Conservation (phyloP, 2,888 invertebrate species). For the Choristoneura rosaceana region DNA sequence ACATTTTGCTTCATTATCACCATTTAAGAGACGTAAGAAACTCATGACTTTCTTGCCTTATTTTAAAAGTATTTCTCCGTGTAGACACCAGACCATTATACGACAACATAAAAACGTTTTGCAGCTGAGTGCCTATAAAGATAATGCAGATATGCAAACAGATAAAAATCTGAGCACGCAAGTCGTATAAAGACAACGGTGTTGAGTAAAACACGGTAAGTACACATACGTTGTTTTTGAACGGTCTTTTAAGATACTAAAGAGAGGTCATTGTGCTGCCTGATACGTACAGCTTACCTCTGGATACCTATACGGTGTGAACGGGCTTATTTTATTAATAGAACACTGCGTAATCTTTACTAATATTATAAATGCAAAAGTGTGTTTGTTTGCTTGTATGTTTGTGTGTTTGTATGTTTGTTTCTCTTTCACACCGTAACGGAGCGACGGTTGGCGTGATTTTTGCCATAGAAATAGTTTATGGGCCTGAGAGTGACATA, state of each 20-base stretch:
- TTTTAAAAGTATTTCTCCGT: neutral
- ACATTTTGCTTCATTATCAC: no score
- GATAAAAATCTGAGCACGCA: conserved; percentile 35
- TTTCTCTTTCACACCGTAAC: no score
- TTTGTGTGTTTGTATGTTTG: no score
- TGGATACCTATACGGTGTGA: no score
- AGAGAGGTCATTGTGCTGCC: neutral
- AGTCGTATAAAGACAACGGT: conserved; percentile 36
- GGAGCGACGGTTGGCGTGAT: no score
- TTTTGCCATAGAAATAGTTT: no score
- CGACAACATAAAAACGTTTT: conserved; percentile 37
- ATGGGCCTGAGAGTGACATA: no score
- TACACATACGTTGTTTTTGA: conserved; percentile 15
- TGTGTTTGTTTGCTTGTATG: no score
- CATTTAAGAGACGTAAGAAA: neutral
- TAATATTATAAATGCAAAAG: no score
- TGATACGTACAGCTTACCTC: neutral
- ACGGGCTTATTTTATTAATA: no score
- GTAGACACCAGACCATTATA: conserved; percentile 14
- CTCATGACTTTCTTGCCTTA: neutral
- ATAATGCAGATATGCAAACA: conserved; percentile 39
- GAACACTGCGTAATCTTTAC: no score
- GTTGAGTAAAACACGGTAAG: conserved; percentile 22
- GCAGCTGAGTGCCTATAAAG: conserved; percentile 40
- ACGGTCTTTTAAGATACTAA: conserved; percentile 2